These are phyloP conservation scores for Cherax quadricarinatus DNA, from an alignment of 1,140 invertebrate species.

Conservation along the genomic window DNA sequence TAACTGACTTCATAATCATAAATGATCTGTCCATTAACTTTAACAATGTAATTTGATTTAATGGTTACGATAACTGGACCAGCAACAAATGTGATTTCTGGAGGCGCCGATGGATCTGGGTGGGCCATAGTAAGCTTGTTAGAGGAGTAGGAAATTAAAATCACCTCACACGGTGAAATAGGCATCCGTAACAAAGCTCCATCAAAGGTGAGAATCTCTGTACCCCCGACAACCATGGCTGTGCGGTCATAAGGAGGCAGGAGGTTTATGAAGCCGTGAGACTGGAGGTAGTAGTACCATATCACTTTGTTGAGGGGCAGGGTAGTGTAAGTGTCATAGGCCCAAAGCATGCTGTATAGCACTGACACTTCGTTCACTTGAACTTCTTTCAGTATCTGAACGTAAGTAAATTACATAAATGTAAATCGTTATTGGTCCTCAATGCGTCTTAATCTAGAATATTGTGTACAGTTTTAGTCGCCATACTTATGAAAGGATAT, in stretches of 20 bases:
- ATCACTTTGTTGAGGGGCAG: neutral
- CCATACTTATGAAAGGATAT: no score
- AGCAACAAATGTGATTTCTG: neutral
- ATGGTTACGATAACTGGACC: neutral
- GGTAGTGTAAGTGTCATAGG: neutral
- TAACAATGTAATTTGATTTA: neutral
- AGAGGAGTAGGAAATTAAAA: neutral
- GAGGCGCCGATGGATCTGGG: neutral
- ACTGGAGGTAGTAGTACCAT: neutral
- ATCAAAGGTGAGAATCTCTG: conserved; percentile 4
- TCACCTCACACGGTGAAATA: neutral
- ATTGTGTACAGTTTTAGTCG: no score
- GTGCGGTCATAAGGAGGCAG: neutral
- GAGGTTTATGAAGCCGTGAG: neutral
- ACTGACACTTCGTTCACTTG: neutral
- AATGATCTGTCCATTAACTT: neutral
- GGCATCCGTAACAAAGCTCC: neutral
- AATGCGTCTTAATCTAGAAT: no score
- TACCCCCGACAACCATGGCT: neutral
- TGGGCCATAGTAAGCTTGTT: neutral
- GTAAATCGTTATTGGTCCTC: no score
- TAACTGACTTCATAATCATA: neutral
- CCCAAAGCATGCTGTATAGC: neutral
- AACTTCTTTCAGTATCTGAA: neutral
- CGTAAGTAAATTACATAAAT: neutral